Conservation (phyloP, 2,113 vertebrate genomes). For the Noctilio leporinus region DNA sequence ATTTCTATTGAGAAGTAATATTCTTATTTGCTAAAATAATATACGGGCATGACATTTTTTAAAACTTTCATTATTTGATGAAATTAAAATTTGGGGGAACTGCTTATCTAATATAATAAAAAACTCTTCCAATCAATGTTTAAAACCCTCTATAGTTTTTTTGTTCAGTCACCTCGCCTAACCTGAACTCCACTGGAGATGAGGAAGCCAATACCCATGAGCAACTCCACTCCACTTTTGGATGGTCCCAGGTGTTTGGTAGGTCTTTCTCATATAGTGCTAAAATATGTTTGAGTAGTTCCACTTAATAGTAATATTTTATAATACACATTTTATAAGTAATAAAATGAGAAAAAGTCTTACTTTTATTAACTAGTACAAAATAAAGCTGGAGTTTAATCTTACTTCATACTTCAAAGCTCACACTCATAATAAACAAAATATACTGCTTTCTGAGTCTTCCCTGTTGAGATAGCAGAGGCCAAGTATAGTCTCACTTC, state of each 20-base stretch:
- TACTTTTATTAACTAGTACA: not conserved
- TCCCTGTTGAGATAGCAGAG: not conserved
- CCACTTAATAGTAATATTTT: not conserved
- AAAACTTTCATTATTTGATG: not conserved
- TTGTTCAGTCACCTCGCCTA: not conserved
- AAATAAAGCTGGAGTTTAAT: not conserved
- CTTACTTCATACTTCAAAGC: not conserved
- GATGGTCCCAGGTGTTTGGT: not conserved
- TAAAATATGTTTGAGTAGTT: not conserved
- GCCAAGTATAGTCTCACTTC: not conserved
- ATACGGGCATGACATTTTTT: not conserved
- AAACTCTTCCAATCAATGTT: not conserved
- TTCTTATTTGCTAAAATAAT: not conserved
- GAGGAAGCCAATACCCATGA: not conserved
- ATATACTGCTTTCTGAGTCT: not conserved
- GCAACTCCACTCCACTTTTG: not conserved
- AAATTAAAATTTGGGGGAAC: not conserved
- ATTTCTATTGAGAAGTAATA: not conserved
- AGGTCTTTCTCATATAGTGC: not conserved
- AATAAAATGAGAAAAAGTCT: not conserved
- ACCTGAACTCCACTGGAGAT: not conserved
- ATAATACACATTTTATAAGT: not conserved
- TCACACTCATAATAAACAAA: not conserved
- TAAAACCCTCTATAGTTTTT: not conserved
- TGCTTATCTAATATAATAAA: not conserved